Base-by-base conservation (phyloP, 2,888 invertebrate genomes). In the Balanococcus diminutus region DNA sequence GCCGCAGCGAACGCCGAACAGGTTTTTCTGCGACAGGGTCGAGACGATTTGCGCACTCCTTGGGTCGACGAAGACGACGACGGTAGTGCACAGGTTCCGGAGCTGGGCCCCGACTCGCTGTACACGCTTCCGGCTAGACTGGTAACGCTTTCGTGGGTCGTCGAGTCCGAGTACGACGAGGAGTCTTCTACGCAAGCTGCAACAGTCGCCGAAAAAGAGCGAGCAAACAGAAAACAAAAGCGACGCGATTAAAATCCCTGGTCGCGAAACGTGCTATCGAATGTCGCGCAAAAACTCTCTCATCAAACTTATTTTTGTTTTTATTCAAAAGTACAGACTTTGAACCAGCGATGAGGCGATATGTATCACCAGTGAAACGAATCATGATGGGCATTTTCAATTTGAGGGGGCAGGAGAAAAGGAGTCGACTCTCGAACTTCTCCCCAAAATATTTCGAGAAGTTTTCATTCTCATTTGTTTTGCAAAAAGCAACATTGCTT, bases 11-110 rank as follows among this genome's bases (percentile, higher is more conserved):
- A 56, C 31, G 8, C 16, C 25, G 11, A 14, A 9, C 14, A 28
- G 22, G 85, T 81, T 86, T 86, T 86, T 31, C 32, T 31, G 31
- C 39, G 86, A 81, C 14, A 16, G n/a, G 36, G 46, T 42, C 81
- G 31, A 79, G 56, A 56, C 14, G n/a, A 31, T 81, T 82, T 84
- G n/a, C 75, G 86, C 46, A 22, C 67, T 81, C 86, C 42, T 25
- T 31, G 81, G 8, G 28, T 5, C n/a, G 56, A 56, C 36, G 36
- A 36, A 4, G 36, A 36, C 36, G 36, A 36, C 22, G 56, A 22
- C 22, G 56, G 22, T 56, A 16, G 22, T 14, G 82, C 42, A n/a
- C 1, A 16, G 9, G 31, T 19, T 2, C 36, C 11, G 11, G 81
- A 22, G 32, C n/a, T 28, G 19, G 72, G n/a, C 16, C 14, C 14